Base-by-base conservation (phyloP, 2,797 vertebrate species). In the Lithobates pipiens region DNA sequence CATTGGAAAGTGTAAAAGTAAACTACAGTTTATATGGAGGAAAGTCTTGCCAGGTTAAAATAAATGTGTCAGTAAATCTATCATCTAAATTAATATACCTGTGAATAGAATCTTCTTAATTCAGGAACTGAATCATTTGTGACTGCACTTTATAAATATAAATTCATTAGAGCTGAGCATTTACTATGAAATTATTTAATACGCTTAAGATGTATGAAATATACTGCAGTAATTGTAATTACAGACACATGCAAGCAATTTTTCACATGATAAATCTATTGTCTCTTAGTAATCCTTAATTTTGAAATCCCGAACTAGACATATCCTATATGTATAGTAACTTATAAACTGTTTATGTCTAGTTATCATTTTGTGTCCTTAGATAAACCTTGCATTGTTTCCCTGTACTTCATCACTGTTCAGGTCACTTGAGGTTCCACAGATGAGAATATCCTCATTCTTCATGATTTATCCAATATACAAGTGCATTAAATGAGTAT, bases 371-470 rank as follows among this genome's bases (percentile, higher is more conserved):
- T 15, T 27, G 27, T 82, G 73, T 86, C 85, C 85, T 86, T 76
- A 77, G 72, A 77, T 86, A 86, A 86, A 82, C 85, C 23, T 76
- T 69, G 18, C 34, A 27, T 70, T 42, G 42, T 65, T 63, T 16
- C 36, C 18, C 65, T 86, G 25, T 57, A 2, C 70, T 84, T 81
- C 44, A 39, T 72, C 84, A 76, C 32, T 63, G 42, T 46, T 72
- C 25, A 71, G 85, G 71, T 86, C 73, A 76, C 27, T 27, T 86
- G 67, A 81, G 85, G 79, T 86, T 50, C 71, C 77, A 76, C 44
- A 8, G 29, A 42, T 71, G 75, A 21, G 18, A 54, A 77, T 70
- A 77, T 29, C 27, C 34, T 84, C 50, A 67, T 57, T 79, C 67
- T 25, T 25, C 27, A 50, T 3, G 27, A 79, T 77, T 65, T 85